These are phyloP conservation scores for Agrotis clavis DNA, from an alignment of 2,888 invertebrate genomes.

Conservation along the genomic window DNA sequence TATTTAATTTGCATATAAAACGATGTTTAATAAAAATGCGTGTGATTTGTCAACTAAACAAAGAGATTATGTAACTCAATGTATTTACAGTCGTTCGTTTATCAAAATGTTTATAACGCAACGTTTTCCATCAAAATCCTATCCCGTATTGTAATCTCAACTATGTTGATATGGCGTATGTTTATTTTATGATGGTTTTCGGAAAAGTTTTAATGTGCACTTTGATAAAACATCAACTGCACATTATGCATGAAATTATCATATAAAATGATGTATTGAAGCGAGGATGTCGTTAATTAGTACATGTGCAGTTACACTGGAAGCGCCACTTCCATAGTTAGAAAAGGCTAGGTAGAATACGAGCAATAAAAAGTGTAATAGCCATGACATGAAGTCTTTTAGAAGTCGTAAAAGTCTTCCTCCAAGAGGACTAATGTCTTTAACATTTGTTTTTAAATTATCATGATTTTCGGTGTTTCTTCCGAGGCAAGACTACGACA, in stretches of 20 bases:
- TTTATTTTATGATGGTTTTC: slow-evolving; percentile 72
- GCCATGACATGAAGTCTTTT: too few species aligned
- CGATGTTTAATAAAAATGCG: too few species aligned
- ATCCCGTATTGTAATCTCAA: slow-evolving; percentile 52
- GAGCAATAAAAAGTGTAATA: too few species aligned
- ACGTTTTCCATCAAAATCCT: slow-evolving; percentile 5
- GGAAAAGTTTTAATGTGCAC: slow-evolving; percentile 72
- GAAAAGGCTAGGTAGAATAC: too few species aligned
- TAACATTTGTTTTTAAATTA: too few species aligned
- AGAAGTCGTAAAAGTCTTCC: too few species aligned
- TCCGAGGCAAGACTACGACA: too few species aligned
- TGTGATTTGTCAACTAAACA: too few species aligned
- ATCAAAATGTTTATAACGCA: neutral
- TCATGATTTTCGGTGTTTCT: too few species aligned
- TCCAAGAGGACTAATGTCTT: too few species aligned
- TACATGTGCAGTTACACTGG: neutral
- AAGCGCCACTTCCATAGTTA: too few species aligned
- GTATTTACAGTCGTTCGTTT: neutral
- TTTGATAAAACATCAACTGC: slow-evolving; percentile 68
- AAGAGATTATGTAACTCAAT: neutral
- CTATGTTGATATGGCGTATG: slow-evolving; percentile 70
- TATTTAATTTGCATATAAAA: too few species aligned
- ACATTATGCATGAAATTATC: slow-evolving; percentile 46
- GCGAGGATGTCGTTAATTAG: neutral
- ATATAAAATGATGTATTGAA: slow-evolving; percentile 47